These are phyloP conservation scores for Melanotus villosus DNA, from an alignment of 2,888 invertebrate species.

Conservation along the genomic window DNA sequence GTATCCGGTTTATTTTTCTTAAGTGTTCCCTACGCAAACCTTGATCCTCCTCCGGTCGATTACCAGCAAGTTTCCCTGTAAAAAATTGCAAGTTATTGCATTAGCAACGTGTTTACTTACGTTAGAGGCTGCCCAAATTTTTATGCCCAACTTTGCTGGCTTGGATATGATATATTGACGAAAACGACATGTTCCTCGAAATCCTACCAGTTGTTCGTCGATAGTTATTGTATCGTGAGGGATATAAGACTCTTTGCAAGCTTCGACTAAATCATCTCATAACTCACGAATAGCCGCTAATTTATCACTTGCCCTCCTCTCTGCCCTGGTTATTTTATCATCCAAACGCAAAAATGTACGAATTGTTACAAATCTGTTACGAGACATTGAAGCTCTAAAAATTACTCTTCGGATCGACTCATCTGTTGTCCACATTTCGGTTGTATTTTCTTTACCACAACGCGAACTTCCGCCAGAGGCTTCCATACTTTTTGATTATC, in stretches of 20 bases:
- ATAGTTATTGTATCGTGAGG: slow-evolving; percentile 12
- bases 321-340: slow-evolving; percentile 15
- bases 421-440: no score
- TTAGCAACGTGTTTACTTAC: slow-evolving; percentile 21
- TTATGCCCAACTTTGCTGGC: slow-evolving; percentile 36
- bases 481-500: background rate
- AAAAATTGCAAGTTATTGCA: slow-evolving; percentile 41
- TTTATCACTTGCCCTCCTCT: slow-evolving; percentile 17
- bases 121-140: slow-evolving; percentile 25
- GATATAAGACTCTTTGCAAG: slow-evolving; percentile 4
- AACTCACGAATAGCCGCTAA: slow-evolving; percentile 11
- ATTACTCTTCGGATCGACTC: no score
- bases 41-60: slow-evolving; percentile 50
- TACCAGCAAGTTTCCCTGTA: slow-evolving; percentile 48
- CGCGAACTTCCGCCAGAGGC: background rate
- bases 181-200: slow-evolving; percentile 33
- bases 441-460: slow-evolving; percentile 18
- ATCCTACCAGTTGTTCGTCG: slow-evolving; percentile 28
- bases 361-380: slow-evolving; percentile 23
- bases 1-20: slow-evolving; percentile 48
- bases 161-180: slow-evolving; percentile 38
- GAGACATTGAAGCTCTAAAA: slow-evolving; percentile 25
- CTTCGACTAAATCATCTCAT: background rate
- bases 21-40: slow-evolving; percentile 53
- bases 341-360: slow-evolving; percentile 19